Base-by-base conservation (phyloP, 2,888 invertebrate species). In the Raillietiella orientalis region DNA sequence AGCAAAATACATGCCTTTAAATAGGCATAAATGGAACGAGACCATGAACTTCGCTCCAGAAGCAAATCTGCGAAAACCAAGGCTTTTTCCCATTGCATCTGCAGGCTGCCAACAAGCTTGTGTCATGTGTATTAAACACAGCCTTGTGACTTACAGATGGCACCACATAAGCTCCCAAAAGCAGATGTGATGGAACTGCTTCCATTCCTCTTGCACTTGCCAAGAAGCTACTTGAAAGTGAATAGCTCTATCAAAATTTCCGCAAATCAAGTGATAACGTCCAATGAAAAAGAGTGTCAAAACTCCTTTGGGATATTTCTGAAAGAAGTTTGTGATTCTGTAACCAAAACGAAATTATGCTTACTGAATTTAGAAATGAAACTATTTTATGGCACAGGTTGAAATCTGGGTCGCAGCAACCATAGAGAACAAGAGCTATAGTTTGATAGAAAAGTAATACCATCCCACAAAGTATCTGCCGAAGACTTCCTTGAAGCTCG, bases 161-260 rank as follows among this genome's bases (percentile, higher is more conserved):
- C 71, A 62, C 79, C 79, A 84, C 55, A 79, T 60, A 17, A 84
- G 53, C 43, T 87, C 87, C 87, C 87, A 90, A 43, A 62, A 79
- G 44, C 82, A 79, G 3, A 84, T 48, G 41, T 84, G 77, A 41
- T 77, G 75, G 44, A 87, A 77, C 45, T 84, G 82, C 2, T 63
- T 61, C 75, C 82, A 84, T 23, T 69, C 53, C 31, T 60, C 50
- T 41, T 82, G 79, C 3, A 70, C 70, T 32, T 61, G 57, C 52
- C 75, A 66, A 0, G 77, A 74, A 34, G 58, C 60, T 31, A 61
- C 61, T 49, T 82, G 82, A 50, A 65, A 72, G 9, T 47, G 44
- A 21, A 70, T 55, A 9, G 71, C 65, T 15, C 58, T 53, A 12
- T 61, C 57, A 22, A 75, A 50, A 39, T 67, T 58, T 1, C 77